Evolutionary conservation across 1,140 invertebrate genomes (phyloP).

Genomic region (Papilio aristodemus): DNA sequence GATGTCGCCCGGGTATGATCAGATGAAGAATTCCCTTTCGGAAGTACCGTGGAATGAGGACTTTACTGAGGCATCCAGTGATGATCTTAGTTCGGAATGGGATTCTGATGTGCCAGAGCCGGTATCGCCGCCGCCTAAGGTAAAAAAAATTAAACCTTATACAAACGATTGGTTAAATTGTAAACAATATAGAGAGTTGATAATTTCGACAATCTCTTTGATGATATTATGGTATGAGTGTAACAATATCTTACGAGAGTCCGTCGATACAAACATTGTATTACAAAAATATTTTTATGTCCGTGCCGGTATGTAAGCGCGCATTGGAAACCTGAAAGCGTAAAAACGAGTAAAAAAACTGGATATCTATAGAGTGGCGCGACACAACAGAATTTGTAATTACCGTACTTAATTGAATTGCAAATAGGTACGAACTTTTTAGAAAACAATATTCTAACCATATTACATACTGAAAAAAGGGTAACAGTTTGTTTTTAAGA

Average conservation of each 20-base stretch:
- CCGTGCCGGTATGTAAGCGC: constrained; percentile 8
- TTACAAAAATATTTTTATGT: constrained; percentile 32
- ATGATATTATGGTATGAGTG: constrained; percentile 18
- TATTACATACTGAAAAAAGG: constrained; percentile 30
- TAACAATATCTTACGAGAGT: background rate
- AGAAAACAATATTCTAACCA: constrained; percentile 32
- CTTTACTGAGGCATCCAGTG: constrained; percentile 91
- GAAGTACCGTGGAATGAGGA: constrained; percentile 87
- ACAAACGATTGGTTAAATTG: background rate
- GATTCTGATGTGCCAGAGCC: constrained; percentile 88
- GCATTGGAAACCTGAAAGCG: constrained; percentile 32
- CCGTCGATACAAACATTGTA: constrained; percentile 24
- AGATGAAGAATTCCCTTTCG: constrained; percentile 88
- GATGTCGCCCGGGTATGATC: constrained; percentile 86
- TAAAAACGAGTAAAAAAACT: constrained; percentile 36
- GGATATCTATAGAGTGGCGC: constrained; percentile 29
- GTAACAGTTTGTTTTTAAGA: constrained; percentile 11
- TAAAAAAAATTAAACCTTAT: constrained; percentile 39
- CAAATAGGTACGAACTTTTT: constrained; percentile 36
- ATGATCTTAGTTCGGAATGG: constrained; percentile 94
- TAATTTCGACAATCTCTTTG: constrained; percentile 24
- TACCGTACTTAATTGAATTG: constrained; percentile 36
- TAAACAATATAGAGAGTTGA: constrained; percentile 4
- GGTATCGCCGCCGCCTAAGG: constrained; percentile 66
- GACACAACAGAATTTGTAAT: constrained; percentile 40